Percentiles rank a stretch among this genome's conserved stretches.
These are phyloP conservation scores for Salpingus planirostris DNA, from an alignment of 2,888 invertebrate species.

Conservation along the genomic window DNA sequence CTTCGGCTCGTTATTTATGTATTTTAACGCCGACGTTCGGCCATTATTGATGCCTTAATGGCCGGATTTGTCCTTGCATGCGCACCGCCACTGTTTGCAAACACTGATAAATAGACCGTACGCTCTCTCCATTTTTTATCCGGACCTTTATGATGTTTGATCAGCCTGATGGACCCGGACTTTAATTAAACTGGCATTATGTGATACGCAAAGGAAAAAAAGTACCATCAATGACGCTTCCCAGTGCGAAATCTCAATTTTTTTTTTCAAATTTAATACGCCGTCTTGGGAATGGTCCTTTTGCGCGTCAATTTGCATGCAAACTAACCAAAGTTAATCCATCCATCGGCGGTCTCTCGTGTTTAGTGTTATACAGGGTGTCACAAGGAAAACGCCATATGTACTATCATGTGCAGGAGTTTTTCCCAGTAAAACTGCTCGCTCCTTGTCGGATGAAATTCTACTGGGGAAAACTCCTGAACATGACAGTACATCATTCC, in stretches of 20 bases:
- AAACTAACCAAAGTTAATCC: slow-evolving; percentile 20
- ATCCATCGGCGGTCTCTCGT: too few relatives aligned
- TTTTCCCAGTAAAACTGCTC: too few relatives aligned
- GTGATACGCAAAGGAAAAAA: not conserved
- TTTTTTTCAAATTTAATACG: too few relatives aligned
- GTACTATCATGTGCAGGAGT: too few relatives aligned
- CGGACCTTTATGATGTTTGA: not conserved
- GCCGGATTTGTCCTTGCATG: slow-evolving; percentile 41
- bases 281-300: too few relatives aligned
- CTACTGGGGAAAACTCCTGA: slow-evolving; percentile 14
- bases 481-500: slow-evolving; percentile 3
- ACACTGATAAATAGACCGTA: slow-evolving; percentile 40
- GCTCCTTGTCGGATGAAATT: slow-evolving; percentile 13
- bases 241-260: too few relatives aligned
- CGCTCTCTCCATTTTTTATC: slow-evolving; percentile 18
- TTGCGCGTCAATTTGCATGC: slow-evolving; percentile 17
- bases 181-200: not conserved
- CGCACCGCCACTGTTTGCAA: slow-evolving; percentile 41
- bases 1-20: slow-evolving; percentile 40
- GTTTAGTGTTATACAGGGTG: too few relatives aligned
- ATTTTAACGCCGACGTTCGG: slow-evolving; percentile 41
- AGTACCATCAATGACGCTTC: too few relatives aligned
- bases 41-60: slow-evolving; percentile 43
- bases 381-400: too few relatives aligned
- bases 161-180: not conserved